Conservation (phyloP, 2,888 invertebrate species). For the Machimus rusticus region DNA sequence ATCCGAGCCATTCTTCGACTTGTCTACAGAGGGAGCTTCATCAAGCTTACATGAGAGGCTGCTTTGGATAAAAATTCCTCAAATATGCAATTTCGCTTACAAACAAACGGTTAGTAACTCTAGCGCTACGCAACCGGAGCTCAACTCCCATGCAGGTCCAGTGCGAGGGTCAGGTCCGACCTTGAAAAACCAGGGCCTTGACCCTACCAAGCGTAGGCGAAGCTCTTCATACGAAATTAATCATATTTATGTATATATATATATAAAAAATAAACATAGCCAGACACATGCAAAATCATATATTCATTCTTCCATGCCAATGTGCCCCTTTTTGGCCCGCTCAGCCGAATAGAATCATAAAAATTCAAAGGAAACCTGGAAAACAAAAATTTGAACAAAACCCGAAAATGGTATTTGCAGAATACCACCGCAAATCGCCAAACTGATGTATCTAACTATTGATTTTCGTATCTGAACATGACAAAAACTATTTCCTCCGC, state of each 20-base stretch:
- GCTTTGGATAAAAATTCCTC: constrained; percentile 39
- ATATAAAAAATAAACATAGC: background rate
- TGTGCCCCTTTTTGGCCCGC: background rate
- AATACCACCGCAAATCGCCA: background rate
- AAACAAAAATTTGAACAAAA: background rate
- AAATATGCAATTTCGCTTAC: constrained; percentile 44
- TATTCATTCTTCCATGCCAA: constrained; percentile 8
- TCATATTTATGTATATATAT: background rate
- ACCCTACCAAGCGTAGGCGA: background rate
- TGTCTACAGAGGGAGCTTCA: constrained; percentile 32
- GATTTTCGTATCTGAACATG: background rate
- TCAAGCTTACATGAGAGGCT: constrained; percentile 41
- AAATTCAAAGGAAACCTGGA: background rate
- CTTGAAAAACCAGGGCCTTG: background rate
- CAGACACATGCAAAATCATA: constrained; percentile 8
- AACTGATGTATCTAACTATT: constrained; percentile 9
- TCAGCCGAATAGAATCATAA: background rate
- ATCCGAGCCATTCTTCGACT: constrained; percentile 38
- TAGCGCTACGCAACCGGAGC: constrained; percentile 42
- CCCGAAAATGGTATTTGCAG: background rate
- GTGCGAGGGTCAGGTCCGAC: background rate
- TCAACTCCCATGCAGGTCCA: constrained; percentile 24
- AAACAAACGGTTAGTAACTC: constrained; percentile 44
- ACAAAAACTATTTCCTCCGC: background rate
- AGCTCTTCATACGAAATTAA: background rate